Evolutionary conservation across 2,888 invertebrate genomes (phyloP).

Genomic region (Tuta absoluta): DNA sequence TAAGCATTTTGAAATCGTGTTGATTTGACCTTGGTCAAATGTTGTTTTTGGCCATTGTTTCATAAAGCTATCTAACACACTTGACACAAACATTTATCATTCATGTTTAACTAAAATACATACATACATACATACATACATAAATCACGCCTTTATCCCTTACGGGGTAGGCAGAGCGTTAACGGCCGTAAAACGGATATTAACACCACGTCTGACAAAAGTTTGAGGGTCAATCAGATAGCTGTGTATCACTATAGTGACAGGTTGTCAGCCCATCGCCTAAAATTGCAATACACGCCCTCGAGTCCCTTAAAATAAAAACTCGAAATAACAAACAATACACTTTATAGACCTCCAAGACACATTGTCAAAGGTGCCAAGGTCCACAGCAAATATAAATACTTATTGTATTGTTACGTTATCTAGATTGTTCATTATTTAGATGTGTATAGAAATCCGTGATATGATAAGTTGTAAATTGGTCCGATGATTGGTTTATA

Average conservation of each 20-base stretch:
- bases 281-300: too few relatives aligned
- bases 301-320: too few relatives aligned
- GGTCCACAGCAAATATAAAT: neutral
- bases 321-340: neutral
- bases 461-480: conserved; percentile 2
- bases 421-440: conserved; percentile 11
- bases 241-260: too few relatives aligned
- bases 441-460: neutral
- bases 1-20: too few relatives aligned
- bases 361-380: conserved; percentile 3
- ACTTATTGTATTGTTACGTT: neutral
- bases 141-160: too few relatives aligned
- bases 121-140: too few relatives aligned
- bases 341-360: neutral
- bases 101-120: neutral
- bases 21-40: neutral
- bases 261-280: too few relatives aligned
- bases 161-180: too few relatives aligned
- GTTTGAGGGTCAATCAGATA: too few relatives aligned
- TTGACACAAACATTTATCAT: neutral
- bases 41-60: neutral
- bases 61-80: neutral
- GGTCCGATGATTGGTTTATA: neutral
- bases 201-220: too few relatives aligned
- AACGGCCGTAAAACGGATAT: too few relatives aligned